Evolutionary conservation across 2,888 invertebrate genomes (phyloP), one percentile per base, ranked within the genome.

Genomic region (Exocentrus adspersus): DNA sequence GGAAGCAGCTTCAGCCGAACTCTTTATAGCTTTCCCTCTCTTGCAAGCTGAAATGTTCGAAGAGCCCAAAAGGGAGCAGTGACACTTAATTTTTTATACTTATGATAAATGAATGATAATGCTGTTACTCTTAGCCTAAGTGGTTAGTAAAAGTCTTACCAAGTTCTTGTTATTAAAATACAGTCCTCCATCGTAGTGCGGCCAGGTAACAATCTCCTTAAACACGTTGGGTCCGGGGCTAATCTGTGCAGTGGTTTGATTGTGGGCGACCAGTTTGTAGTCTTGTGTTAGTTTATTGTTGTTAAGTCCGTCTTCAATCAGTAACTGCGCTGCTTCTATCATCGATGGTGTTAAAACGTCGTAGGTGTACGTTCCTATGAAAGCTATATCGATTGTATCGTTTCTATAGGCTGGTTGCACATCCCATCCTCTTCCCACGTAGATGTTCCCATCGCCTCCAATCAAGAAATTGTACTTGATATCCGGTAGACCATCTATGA

Each of bases 361-460:
- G 1, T 58, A 41, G 1, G 45, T 62, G 24, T 62, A 75, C 43
- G 66, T 64, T n/a, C 75, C 75, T 30, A 70, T 65, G 48, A 66
- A 68, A 1, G 66, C 71, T 21, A 75, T 63, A 28, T 73, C 73
- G 2, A 72, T 61, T 3, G 60, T 65, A 41, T 70, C 30, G 2
- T 66, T 51, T n/a, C 57, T 46, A 24, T 62, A 46, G n/a, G 54
- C 46, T 0, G 71, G 68, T 89, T 65, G 59, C 1, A 64, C 60
- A 12, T 61, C 62, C 72, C 72, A 75, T 2, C 72, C 73, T 2
- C 92, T 87, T 0, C 91, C 92, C 69, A 86, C 87, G 78, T 92
- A 93, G 0, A 88, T 92, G 0, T 88, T 89, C 0, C 92, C 93
- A 76, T 93, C 92, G 2, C 92, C 93, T 0, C 92, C 93, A 1